Base-by-base conservation (phyloP, 2,797 vertebrate genomes). In the Enteromius viviparus region DNA sequence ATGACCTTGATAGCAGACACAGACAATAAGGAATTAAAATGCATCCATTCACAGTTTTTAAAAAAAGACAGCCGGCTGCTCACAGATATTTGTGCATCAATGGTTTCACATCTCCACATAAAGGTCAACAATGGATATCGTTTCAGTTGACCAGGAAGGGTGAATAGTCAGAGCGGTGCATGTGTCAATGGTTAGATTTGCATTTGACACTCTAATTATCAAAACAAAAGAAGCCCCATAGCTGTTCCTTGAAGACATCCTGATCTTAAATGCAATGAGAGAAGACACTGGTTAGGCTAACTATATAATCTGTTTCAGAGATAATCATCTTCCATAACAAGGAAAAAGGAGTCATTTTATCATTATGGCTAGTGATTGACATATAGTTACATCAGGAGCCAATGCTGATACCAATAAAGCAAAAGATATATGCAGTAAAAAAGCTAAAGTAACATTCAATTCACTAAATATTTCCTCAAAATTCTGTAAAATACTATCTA, bases 181-280 rank as follows among this genome's bases (percentile, higher is more conserved):
- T 19, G 72, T 2, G 26, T 83, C 49, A 76, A 45, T 21, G 19
- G 49, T 60, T 26, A 2, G 12, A 83, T 83, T 83, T 77, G 64
- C 74, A 76, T 83, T 77, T 77, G 49, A 60, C 81, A 83, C 60
- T 34, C 62, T 34, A 34, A 77, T 83, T 83, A 77, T 60, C 65
- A 77, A 62, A 69, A 77, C 74, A 83, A 76, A 60, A 37, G 21
- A 26, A 55, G 10, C 4, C 14, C 0, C 12, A 76, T 32, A 19
- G 23, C 21, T 17, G 14, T 69, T 6, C n/a, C n/a, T 55, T 9
- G 7, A 32, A 55, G 17, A 75, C 32, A 40, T 49, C 17, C 11
- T 34, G 11, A 47, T 23, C 40, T 12, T 49, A 21, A 64, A 71
- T 49, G 26, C 23, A 11, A 21, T 42, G 17, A 77, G 26, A 62